These are phyloP conservation scores for Sphaeramia orbicularis DNA, from an alignment of 2,797 vertebrate genomes.

Conservation along the genomic window DNA sequence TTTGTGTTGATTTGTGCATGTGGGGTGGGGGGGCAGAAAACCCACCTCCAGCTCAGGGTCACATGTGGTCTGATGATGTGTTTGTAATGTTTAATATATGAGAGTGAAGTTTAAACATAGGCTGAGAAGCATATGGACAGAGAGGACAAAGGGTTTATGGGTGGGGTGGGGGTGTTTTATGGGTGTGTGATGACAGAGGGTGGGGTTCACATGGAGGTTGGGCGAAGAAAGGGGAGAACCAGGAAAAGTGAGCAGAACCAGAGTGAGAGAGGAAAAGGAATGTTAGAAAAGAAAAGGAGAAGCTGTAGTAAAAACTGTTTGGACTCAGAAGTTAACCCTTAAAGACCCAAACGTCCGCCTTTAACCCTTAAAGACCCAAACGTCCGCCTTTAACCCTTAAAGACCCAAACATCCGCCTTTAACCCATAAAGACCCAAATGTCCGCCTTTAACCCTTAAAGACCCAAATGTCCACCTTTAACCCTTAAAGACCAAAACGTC, in stretches of 20 bases:
- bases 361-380: no score
- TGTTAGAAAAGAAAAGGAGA: background rate
- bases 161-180: slow-evolving; percentile 46
- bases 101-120: slow-evolving; percentile 27
- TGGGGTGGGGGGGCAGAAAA: background rate
- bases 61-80: background rate
- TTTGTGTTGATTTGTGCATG: slow-evolving; percentile 2
- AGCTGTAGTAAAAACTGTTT: background rate
- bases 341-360: slow-evolving; percentile 6
- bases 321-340: background rate
- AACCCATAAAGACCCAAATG: no score
- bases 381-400: no score
- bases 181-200: slow-evolving; percentile 46
- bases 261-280: background rate
- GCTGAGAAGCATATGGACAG: slow-evolving; percentile 27
- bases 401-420: no score
- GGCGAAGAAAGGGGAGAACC: slow-evolving; percentile 4
- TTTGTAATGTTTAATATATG: slow-evolving; percentile 17
- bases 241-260: background rate
- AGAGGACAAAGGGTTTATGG: slow-evolving; percentile 65
- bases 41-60: background rate
- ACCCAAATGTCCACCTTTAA: no score
- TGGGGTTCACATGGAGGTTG: slow-evolving; percentile 25
- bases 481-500: no score
- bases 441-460: no score